phyloP scores from a whole-genome alignment of 1,140 invertebrate species.

The Drosophila navojoa region DNA sequence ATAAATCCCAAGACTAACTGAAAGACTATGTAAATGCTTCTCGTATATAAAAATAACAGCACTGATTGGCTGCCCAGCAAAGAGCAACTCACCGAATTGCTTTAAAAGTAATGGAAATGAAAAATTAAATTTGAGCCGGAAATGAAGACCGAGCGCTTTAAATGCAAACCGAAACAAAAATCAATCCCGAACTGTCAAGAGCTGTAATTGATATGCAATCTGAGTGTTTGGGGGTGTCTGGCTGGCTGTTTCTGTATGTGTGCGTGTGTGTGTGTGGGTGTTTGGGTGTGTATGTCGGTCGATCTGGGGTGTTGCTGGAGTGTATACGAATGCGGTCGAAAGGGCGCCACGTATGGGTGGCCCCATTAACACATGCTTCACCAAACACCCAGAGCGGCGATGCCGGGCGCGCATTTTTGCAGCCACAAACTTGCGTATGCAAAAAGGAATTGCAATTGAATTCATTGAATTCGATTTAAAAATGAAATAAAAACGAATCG shows the following conservation, averaged over 20 bases:
- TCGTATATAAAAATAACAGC: neutral
- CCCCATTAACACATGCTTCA: slow-evolving; percentile 49
- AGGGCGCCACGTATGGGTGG: slow-evolving; percentile 5
- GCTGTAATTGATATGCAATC: slow-evolving; percentile 54
- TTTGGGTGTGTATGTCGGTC: slow-evolving; percentile 4
- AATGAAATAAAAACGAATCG: slow-evolving; percentile 55
- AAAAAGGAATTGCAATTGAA: slow-evolving; percentile 73
- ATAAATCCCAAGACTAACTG: no score
- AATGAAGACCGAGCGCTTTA: slow-evolving; percentile 13
- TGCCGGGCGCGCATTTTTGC: slow-evolving; percentile 37
- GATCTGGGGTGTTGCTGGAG: slow-evolving; percentile 10
- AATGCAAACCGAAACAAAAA: slow-evolving; percentile 54
- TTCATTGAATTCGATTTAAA: slow-evolving; percentile 82
- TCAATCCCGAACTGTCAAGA: slow-evolving; percentile 49
- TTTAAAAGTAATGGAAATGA: neutral
- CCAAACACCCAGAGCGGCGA: slow-evolving; percentile 15
- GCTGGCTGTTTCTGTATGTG: neutral
- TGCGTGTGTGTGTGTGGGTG: slow-evolving; percentile 3
- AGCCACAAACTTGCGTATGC: slow-evolving; percentile 78
- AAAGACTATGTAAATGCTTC: no score
- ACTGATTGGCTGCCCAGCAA: neutral
- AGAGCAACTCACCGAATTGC: neutral
- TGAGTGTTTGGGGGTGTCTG: slow-evolving; percentile 23
- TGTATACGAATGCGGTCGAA: slow-evolving; percentile 27
- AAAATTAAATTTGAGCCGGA: slow-evolving; percentile 18